phyloP scores from a whole-genome alignment of 2,888 invertebrate genomes.

The Diloba caeruleocephala region DNA sequence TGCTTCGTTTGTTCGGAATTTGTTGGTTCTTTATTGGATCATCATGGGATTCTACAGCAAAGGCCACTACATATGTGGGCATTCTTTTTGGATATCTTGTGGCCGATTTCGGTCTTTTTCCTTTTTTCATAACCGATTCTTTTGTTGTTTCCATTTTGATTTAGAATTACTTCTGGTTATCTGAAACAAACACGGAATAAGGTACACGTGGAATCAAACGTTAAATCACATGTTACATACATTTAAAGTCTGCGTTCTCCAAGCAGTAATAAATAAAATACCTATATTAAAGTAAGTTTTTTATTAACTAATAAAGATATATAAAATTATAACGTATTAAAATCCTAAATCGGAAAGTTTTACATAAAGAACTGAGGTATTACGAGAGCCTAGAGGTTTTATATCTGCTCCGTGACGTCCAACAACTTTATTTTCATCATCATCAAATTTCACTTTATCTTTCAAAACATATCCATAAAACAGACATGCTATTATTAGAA shows the following conservation, averaged over 20 bases:
- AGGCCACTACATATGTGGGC: constrained; percentile 62
- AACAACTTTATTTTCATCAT: not conserved
- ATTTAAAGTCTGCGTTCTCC: too few species aligned
- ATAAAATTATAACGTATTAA: constrained; percentile 47
- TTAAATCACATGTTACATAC: not conserved
- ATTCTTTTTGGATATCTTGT: constrained; percentile 47
- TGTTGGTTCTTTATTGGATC: constrained; percentile 54
- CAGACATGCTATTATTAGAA: constrained; percentile 61
- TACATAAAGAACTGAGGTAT: constrained; percentile 49
- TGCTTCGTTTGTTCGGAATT: constrained; percentile 54
- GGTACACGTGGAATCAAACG: constrained; percentile 7
- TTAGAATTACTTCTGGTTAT: constrained; percentile 25
- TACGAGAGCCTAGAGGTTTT: constrained; percentile 4
- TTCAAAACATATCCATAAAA: constrained; percentile 67
- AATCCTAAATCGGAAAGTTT: constrained; percentile 75
- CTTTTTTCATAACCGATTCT: constrained; percentile 23
- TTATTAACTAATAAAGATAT: constrained; percentile 14
- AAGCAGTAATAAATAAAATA: constrained; percentile 4
- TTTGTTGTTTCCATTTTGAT: constrained; percentile 48
- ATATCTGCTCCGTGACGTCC: not conserved
- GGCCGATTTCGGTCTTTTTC: constrained; percentile 42
- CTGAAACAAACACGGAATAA: constrained; percentile 45
- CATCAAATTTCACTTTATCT: constrained; percentile 39
- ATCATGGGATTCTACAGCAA: constrained; percentile 62
- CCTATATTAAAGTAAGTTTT: not conserved